Evolutionary conservation across 2,797 vertebrate species (phyloP), one percentile per base, ranked within the genome.

Genomic region (Myripristis jacobus): DNA sequence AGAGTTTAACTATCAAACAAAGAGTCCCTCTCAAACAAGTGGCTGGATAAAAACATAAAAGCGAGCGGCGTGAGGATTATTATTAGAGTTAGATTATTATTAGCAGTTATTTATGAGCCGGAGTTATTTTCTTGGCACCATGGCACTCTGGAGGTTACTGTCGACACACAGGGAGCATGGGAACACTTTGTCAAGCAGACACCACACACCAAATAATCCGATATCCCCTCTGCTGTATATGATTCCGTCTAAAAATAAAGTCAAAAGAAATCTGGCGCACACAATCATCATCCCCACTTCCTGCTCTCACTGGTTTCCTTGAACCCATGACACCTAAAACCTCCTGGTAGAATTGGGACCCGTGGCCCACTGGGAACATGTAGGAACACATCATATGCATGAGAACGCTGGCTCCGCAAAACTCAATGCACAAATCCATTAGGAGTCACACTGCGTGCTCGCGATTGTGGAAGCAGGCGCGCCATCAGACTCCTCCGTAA

Each of bases 361-460:
- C 73, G 59, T 65, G 73, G 83, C 75, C 88, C 71, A 50, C 60
- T 5, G 73, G 73, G 85, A 87, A 87, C 60, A 84, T 83, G 82
- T 74, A 87, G 81, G 60, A 82, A 77, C 63, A 47, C 72, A 89
- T 91, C 44, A 86, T 76, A 88, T 87, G 89, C 91, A 90, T 93
- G 89, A 87, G 75, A 87, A 83, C 78, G 84, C 89, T 83, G 56
- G 66, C 82, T 76, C 73, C 19, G 70, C 82, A 83, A 81, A 85
- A 87, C 69, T 79, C 34, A 21, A 76, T 85, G 84, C 82, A 80
- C 76, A 87, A 87, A 88, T 82, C 89, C 87, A 92, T 91, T 91
- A 88, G 76, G 67, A 82, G 77, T 74, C 34, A 54, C 9, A 46
- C 38, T 24, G 4, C 18, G 16, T 38, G 22, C 76, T 83, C 80